Percentiles rank a stretch among this genome's conserved stretches.
Conservation (phyloP, 2,113 vertebrate species). For the Rhipidura dahli region DNA sequence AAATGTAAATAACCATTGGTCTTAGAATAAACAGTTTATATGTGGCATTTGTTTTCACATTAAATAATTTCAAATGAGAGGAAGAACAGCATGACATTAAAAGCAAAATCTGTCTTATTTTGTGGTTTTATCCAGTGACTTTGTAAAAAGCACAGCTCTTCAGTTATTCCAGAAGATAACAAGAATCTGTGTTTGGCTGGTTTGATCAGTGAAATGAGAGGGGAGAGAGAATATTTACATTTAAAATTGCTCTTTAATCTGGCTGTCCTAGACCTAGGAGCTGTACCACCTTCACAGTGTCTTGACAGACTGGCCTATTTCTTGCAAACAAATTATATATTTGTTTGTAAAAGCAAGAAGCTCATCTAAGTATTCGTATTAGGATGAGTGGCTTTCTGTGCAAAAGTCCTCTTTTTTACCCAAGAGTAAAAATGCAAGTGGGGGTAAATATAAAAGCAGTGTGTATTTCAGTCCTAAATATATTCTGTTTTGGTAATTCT, state of each 20-base stretch:
- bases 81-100: conserved; percentile 14
- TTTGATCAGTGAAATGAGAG: background rate
- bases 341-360: background rate
- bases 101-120: conserved; percentile 2
- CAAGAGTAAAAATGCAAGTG: background rate
- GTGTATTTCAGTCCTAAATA: background rate
- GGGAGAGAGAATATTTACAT: background rate
- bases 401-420: background rate
- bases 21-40: conserved; percentile 15
- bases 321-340: background rate
- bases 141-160: background rate
- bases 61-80: conserved; percentile 1
- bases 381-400: background rate
- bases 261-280: background rate
- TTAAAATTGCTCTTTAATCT: conserved; percentile 32
- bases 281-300: background rate
- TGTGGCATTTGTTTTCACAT: conserved; percentile 1
- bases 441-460: background rate
- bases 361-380: background rate
- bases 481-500: background rate
- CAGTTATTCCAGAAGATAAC: background rate
- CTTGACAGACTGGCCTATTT: background rate
- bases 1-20: conserved; percentile 16
- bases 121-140: background rate
- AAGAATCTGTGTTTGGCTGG: background rate